phyloP scores from a whole-genome alignment of 2,113 vertebrate genomes.

The Callopanchax toddi region DNA sequence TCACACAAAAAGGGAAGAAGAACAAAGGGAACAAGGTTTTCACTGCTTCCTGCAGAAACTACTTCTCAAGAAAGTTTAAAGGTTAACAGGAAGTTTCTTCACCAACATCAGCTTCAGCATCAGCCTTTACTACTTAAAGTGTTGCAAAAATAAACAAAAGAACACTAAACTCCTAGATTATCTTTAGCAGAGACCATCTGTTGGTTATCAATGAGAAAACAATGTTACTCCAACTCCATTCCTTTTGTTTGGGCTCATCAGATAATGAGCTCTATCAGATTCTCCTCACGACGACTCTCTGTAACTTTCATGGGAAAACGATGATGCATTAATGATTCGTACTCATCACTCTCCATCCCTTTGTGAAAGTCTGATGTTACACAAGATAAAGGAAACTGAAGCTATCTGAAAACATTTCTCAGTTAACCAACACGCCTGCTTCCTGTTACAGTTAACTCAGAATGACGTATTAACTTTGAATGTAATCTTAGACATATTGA shows the following conservation, averaged over 20 bases:
- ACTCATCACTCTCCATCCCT: neutral
- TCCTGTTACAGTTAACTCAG: too few relatives aligned
- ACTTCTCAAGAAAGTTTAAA: too few relatives aligned
- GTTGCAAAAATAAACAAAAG: neutral
- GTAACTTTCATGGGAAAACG: neutral
- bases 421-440: too few relatives aligned
- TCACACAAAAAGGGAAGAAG: too few relatives aligned
- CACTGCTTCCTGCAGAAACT: neutral
- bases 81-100: neutral
- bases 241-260: neutral
- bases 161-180: neutral
- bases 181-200: slow-evolving; percentile 3
- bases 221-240: neutral
- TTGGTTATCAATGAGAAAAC: neutral
- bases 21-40: neutral
- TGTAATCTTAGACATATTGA: neutral
- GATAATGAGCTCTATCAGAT: neutral
- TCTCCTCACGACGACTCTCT: neutral
- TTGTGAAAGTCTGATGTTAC: too few relatives aligned
- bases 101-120: neutral
- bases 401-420: neutral
- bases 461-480: too few relatives aligned
- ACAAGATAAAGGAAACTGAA: neutral
- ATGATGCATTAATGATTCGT: neutral
- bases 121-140: too few relatives aligned